Evolutionary conservation across 2,113 vertebrate genomes (phyloP).

Genomic region (Raja brachyura): DNA sequence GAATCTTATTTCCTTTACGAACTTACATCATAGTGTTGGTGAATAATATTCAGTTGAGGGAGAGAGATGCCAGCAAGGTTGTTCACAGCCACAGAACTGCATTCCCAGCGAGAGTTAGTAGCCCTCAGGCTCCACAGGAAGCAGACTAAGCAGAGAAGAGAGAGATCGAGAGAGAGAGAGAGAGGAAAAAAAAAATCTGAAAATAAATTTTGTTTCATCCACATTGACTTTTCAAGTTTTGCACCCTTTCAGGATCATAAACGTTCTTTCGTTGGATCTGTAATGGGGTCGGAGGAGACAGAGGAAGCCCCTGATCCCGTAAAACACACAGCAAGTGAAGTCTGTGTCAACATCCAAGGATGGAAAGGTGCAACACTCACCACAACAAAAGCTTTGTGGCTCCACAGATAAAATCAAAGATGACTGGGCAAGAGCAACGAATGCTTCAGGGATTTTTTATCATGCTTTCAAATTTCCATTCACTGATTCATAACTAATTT

Average conservation of each 20-base stretch:
- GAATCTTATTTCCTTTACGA: no score
- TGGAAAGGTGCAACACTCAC: neutral
- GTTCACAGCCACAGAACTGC: neutral
- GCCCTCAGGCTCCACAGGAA: neutral
- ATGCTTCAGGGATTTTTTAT: neutral
- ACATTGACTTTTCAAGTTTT: neutral
- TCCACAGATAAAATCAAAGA: neutral
- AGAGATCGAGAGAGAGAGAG: no score
- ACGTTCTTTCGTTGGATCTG: neutral
- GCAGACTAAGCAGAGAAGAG: neutral
- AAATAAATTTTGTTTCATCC: neutral
- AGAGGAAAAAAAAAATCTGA: neutral
- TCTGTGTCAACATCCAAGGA: neutral
- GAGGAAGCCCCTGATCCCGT: neutral
- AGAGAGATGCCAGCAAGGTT: neutral
- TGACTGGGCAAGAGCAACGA: neutral
- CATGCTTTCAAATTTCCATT: constrained; percentile 35
- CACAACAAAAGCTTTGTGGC: constrained; percentile 33
- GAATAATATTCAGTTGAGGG: neutral
- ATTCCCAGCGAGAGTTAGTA: neutral
- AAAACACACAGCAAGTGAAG: neutral
- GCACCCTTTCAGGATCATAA: neutral
- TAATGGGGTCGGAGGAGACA: neutral
- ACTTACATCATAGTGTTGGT: no score
- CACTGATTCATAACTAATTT: constrained; percentile 12